A percentile compares a stretch with the other conserved stretches of the same genome.
phyloP scores from a whole-genome alignment of 2,888 invertebrate species.

The Bruchidius siliquastri region DNA sequence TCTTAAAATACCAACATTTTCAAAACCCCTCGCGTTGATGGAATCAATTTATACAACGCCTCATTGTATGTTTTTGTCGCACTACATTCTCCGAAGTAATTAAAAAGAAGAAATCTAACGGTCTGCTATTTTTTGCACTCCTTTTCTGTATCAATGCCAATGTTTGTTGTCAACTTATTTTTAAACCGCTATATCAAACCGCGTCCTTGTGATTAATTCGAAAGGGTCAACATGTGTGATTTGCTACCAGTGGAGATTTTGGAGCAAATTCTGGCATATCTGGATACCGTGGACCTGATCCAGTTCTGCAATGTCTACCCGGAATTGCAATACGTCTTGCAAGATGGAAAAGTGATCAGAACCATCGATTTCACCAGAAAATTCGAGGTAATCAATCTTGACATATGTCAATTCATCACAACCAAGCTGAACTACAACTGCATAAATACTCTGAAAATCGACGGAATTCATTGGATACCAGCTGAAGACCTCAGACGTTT shows the following conservation, averaged over 20 bases:
- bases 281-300: conserved; percentile 10
- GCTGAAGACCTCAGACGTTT: conserved; percentile 13
- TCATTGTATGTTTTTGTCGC: too few species aligned
- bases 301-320: conserved; percentile 11
- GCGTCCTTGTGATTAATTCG: neutral
- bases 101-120: neutral
- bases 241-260: conserved; percentile 13
- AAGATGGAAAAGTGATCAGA: neutral
- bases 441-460: conserved; percentile 18
- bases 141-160: neutral
- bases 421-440: conserved; percentile 12
- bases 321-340: conserved; percentile 8
- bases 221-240: conserved; percentile 2
- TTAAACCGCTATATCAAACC: neutral
- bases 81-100: neutral
- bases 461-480: conserved; percentile 19
- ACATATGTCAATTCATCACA: conserved; percentile 14
- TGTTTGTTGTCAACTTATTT: neutral
- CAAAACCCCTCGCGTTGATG: too few species aligned
- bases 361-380: conserved; percentile 1
- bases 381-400: conserved; percentile 12
- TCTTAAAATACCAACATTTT: too few species aligned
- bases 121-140: neutral
- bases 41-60: too few species aligned
- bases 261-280: conserved; percentile 7